phyloP scores from a whole-genome alignment of 1,140 invertebrate genomes.

The Cyrtorhinus lividipennis region DNA sequence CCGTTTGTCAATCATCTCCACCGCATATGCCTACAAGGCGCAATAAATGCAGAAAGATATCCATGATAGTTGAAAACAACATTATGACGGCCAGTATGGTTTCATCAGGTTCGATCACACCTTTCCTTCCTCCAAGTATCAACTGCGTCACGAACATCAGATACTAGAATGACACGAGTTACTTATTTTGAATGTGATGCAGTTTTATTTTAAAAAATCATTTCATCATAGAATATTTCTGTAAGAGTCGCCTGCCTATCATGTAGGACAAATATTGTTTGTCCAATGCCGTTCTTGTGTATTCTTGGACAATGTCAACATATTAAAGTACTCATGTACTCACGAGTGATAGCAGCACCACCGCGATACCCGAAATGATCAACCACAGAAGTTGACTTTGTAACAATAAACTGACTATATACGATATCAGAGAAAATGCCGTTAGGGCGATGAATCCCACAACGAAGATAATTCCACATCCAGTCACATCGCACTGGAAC shows the following conservation, averaged over 20 bases:
- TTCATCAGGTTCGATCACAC: background rate
- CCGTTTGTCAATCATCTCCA: no score
- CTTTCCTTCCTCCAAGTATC: slow-evolving; percentile 2
- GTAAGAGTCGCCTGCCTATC: no score
- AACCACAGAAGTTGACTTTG: background rate
- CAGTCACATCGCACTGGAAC: slow-evolving; percentile 4
- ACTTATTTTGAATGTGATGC: no score
- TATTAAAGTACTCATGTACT: no score
- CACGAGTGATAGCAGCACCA: background rate
- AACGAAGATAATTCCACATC: slow-evolving; percentile 1
- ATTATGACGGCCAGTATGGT: background rate
- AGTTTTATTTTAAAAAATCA: no score
- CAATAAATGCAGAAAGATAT: background rate
- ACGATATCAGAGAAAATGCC: background rate
- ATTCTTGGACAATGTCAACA: background rate
- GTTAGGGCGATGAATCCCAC: background rate
- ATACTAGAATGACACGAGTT: slow-evolving; percentile 1
- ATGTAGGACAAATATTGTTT: background rate
- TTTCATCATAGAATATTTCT: no score
- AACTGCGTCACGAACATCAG: slow-evolving; percentile 5
- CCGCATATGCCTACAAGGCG: background rate
- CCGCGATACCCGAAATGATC: background rate
- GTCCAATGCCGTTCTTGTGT: background rate
- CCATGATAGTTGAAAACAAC: slow-evolving; percentile 3
- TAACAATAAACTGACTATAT: background rate